phyloP scores from a whole-genome alignment of 2,888 invertebrate species.

The Camponotus fellah region DNA sequence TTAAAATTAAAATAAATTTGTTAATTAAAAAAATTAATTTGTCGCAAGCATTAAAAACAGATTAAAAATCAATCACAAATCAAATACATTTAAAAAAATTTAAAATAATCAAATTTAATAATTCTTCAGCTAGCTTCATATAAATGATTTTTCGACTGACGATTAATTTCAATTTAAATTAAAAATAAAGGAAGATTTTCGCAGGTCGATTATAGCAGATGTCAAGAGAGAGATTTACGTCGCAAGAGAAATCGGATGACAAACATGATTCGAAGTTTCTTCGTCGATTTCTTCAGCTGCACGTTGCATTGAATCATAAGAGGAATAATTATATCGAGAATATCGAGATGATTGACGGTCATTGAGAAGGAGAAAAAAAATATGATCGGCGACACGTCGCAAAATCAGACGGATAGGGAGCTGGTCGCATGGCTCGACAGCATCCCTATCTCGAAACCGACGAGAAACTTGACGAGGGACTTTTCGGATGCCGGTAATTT shows the following conservation, averaged over 20 bases:
- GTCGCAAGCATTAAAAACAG: too few relatives aligned
- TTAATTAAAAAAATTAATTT: too few relatives aligned
- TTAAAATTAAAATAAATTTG: too few relatives aligned
- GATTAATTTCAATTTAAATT: not conserved
- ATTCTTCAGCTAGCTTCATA: too few relatives aligned
- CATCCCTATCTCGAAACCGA: constrained; percentile 87
- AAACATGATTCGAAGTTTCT: constrained; percentile 10
- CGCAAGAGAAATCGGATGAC: constrained; percentile 14
- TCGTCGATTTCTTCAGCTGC: not conserved
- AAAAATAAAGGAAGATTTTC: constrained; percentile 23
- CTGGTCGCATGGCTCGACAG: constrained; percentile 86
- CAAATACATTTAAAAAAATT: too few relatives aligned
- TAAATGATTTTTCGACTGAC: not conserved
- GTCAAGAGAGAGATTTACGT: not conserved
- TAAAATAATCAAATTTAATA: too few relatives aligned
- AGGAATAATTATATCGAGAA: not conserved
- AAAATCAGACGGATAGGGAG: constrained; percentile 14
- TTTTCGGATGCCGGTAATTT: constrained; percentile 91
- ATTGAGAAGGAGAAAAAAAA: not conserved
- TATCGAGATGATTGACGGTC: constrained; percentile 9
- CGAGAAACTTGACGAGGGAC: constrained; percentile 90
- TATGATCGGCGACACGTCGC: constrained; percentile 28
- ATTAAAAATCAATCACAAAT: too few relatives aligned
- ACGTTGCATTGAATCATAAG: not conserved
- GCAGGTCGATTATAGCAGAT: not conserved